Conservation (phyloP, 35 echinoderm and acorn worm species). For the Heliocidaris erythrogramma region DNA sequence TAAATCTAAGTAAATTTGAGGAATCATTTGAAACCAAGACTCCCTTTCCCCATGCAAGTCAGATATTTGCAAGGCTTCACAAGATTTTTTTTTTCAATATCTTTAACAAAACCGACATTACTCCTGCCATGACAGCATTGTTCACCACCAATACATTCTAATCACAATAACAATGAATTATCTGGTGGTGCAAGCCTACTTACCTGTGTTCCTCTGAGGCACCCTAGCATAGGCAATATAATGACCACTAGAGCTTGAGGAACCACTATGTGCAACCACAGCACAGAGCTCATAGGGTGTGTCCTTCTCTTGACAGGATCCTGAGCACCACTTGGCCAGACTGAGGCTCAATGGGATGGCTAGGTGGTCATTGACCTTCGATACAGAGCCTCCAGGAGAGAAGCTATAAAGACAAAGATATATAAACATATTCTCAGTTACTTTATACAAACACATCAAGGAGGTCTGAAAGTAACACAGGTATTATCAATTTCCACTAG, state of each 20-base stretch:
- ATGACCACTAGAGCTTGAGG: constrained; percentile 93
- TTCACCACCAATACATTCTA: not conserved
- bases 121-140: no score
- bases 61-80: no score
- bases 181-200: not conserved
- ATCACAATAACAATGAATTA: not conserved
- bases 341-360: constrained; percentile 70
- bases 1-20: no score
- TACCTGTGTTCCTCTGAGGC: constrained; percentile 43
- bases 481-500: no score
- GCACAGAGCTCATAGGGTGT: constrained; percentile 68
- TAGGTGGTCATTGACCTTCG: constrained; percentile 88
- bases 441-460: no score
- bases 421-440: not conserved
- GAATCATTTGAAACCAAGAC: no score
- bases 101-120: no score
- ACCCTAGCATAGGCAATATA: constrained; percentile 84
- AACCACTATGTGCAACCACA: constrained; percentile 89
- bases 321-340: constrained; percentile 85
- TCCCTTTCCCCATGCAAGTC: no score
- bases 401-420: constrained; percentile 58
- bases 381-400: constrained; percentile 79
- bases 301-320: constrained; percentile 58
- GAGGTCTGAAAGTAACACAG: no score
- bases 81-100: no score